Evolutionary conservation across 2,888 invertebrate genomes (phyloP), one percentile per base, ranked within the genome.

Genomic region (Agapostemon virescens): DNA sequence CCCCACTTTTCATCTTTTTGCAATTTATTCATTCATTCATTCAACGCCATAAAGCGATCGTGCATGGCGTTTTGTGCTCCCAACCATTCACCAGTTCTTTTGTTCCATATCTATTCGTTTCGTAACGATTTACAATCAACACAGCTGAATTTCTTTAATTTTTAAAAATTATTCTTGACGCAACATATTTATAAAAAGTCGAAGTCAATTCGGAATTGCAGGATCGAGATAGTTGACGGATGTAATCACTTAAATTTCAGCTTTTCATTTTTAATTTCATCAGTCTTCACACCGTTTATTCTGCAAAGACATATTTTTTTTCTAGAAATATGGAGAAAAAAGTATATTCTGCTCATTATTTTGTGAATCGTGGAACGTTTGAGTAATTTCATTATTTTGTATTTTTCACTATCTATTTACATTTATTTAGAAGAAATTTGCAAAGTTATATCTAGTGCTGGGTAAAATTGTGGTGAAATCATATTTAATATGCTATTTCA

Each of bases 111-210:
- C 2, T 33, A 33, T 33, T 38, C 49, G 36, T 75, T 66, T 69
- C 78, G 36, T 74, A 70, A 64, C 33, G 33, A 73, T 74, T 84
- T n/a, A n/a, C n/a, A n/a, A n/a, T n/a, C n/a, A 79, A 73, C 66
- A 72, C 9, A 45, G 9, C n/a, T 49, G 49, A 11, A 49, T n/a
- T n/a, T n/a, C 49, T n/a, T n/a, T n/a, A 7, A 7, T 0, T 49
- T n/a, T n/a, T n/a, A n/a, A n/a, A n/a, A n/a, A 11, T n/a, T 3
- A n/a, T 49, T 49, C 45, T 49, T 49, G 7, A n/a, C n/a, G 45
- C 3, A 49, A 49, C 3, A 49, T 49, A 49, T 49, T n/a, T n/a
- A n/a, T 49, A 49, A 11, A 11, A n/a, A n/a, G n/a, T 49, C 1
- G n/a, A 49, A n/a, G n/a, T 49, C 9, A n/a, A 11, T 49, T 11